These are phyloP conservation scores for Hoplostethus mediterraneus DNA, from an alignment of 2,797 vertebrate genomes.

Conservation along the genomic window DNA sequence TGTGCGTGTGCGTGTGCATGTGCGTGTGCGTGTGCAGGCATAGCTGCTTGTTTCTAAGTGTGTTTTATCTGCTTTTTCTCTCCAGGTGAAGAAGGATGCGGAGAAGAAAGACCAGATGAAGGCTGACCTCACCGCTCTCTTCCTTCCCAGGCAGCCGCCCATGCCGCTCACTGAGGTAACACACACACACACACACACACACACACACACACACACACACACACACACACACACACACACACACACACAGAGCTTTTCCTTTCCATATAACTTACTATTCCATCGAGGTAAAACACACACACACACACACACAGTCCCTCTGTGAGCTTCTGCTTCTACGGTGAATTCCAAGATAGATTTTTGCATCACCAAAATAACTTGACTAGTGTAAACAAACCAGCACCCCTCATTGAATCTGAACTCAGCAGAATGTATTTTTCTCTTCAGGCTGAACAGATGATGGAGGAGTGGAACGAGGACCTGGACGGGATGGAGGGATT, in stretches of 20 bases:
- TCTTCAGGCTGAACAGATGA: slow-evolving; percentile 93
- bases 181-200: not conserved
- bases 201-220: not conserved
- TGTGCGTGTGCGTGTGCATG: no score
- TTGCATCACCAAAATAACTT: no score
- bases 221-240: not conserved
- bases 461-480: slow-evolving; percentile 99
- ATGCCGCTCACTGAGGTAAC: slow-evolving; percentile 89
- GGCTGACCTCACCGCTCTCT: slow-evolving; percentile 95
- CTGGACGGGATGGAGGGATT: slow-evolving; percentile 99
- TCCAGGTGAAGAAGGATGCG: slow-evolving; percentile 90
- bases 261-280: not conserved
- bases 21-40: no score
- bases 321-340: no score
- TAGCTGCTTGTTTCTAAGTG: not conserved
- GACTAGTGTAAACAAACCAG: no score
- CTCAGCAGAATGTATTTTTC: not conserved
- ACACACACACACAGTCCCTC: no score
- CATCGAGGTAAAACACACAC: no score
- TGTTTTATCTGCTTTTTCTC: slow-evolving; percentile 14
- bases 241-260: no score
- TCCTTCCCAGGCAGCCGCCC: slow-evolving; percentile 93
- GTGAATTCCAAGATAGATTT: no score
- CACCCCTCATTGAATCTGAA: no score
- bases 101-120: slow-evolving; percentile 98